Conservation (phyloP, 2,113 vertebrate genomes). For the Heterotis niloticus region DNA sequence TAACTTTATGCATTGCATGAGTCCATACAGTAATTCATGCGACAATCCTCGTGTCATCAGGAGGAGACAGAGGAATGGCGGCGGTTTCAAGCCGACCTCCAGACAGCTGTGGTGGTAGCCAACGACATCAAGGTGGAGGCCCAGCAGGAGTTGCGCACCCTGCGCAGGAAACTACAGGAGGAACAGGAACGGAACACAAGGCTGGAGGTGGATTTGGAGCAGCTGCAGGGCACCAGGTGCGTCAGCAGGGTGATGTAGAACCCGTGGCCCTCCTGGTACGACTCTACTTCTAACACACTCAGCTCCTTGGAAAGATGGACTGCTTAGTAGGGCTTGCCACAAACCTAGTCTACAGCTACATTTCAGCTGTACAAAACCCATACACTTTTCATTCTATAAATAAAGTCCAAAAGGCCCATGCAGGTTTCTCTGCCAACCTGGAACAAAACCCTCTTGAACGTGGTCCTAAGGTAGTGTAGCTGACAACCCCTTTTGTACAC, state of each 20-base stretch:
- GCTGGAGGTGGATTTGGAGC: constrained; percentile 81
- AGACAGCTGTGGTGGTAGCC: constrained; percentile 93
- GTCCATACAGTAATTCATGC: neutral
- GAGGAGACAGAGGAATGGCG: constrained; percentile 93
- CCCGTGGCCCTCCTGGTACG: constrained; percentile 1
- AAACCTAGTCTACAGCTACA: constrained; percentile 17
- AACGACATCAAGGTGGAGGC: constrained; percentile 97
- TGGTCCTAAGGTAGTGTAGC: no score
- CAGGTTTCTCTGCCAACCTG: no score
- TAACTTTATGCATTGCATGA: no score
- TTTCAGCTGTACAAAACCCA: neutral
- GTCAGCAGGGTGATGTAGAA: constrained; percentile 32
- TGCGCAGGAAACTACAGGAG: constrained; percentile 83
- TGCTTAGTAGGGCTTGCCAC: constrained; percentile 50
- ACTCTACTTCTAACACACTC: constrained; percentile 43
- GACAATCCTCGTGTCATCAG: constrained; percentile 50
- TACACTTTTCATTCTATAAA: no score
- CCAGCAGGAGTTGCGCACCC: constrained; percentile 85
- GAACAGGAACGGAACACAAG: constrained; percentile 80
- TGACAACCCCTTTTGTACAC: no score
- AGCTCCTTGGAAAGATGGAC: constrained; percentile 27
- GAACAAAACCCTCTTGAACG: no score
- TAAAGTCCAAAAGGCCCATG: no score
- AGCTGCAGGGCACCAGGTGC: constrained; percentile 79
- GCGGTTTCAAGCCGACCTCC: constrained; percentile 93